A percentile compares a stretch with the other conserved stretches of the same genome.
Evolutionary conservation across 2,888 invertebrate species (phyloP).

Genomic region (Dugesia japonica): DNA sequence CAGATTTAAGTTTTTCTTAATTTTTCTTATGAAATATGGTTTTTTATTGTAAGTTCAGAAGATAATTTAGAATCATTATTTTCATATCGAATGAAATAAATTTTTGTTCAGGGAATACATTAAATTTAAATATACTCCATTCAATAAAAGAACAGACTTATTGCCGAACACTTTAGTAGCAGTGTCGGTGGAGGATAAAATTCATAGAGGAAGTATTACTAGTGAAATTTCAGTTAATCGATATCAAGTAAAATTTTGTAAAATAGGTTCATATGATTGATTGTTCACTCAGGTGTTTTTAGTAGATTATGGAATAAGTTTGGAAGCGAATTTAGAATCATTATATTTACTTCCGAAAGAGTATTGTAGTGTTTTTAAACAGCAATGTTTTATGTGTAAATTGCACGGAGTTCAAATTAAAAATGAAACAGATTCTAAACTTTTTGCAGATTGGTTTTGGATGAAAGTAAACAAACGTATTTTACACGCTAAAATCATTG

Average conservation of each 20-base stretch:
- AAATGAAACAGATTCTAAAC: neutral
- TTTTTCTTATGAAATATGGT: no score
- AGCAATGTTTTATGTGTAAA: conserved; percentile 16
- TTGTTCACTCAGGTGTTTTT: neutral
- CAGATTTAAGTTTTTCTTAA: no score
- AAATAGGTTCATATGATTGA: neutral
- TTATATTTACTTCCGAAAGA: neutral
- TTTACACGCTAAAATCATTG: neutral
- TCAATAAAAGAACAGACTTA: neutral
- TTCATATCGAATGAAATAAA: no score
- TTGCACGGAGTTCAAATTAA: neutral
- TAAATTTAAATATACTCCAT: neutral
- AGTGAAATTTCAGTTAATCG: neutral
- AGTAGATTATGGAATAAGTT: neutral
- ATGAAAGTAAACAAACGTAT: neutral
- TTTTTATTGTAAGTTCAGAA: no score
- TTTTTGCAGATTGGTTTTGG: neutral
- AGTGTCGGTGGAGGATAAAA: neutral
- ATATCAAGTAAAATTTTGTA: neutral
- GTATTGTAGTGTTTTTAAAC: neutral
- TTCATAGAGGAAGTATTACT: neutral
- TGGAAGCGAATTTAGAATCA: neutral
- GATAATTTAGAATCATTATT: no score
- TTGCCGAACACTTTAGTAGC: neutral
- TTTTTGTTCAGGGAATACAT: neutral